Conservation (phyloP, 37 sponge, comb jelly and placozoan species). For the Crambe crambe region DNA sequence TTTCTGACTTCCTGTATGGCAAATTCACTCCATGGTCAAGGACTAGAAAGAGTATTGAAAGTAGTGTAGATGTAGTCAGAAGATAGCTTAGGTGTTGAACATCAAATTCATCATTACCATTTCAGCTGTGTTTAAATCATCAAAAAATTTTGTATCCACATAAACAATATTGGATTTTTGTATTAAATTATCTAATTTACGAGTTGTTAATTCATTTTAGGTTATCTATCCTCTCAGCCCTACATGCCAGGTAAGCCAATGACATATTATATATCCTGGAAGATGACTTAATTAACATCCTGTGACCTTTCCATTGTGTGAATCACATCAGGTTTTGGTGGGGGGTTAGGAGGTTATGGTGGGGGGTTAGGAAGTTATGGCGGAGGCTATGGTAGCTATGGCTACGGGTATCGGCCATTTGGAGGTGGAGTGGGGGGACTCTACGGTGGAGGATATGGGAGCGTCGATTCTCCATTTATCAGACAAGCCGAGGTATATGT, state of each 20-base stretch:
- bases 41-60: no score
- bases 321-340: conserved; percentile 13
- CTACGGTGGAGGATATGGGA: conserved; percentile 12
- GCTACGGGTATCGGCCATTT: conserved; percentile 48
- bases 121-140: no score
- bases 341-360: background rate
- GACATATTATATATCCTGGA: background rate
- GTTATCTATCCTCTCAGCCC: background rate
- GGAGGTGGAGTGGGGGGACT: conserved; percentile 13
- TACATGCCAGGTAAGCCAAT: conserved; percentile 4
- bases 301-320: background rate
- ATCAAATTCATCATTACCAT: no score
- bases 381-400: conserved; percentile 47
- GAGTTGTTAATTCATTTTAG: no score
- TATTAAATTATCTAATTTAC: no score
- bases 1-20: no score
- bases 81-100: no score
- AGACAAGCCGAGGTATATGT: conserved; percentile 63
- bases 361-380: conserved; percentile 29
- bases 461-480: conserved; percentile 34
- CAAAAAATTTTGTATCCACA: no score
- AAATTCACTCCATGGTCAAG: no score
- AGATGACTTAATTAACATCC: background rate
- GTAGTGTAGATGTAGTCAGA: no score
- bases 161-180: no score